A percentile compares a stretch with the other conserved stretches of the same genome.
Conservation (phyloP, 2,113 vertebrate genomes). For the Microcebus ravelobensis region DNA sequence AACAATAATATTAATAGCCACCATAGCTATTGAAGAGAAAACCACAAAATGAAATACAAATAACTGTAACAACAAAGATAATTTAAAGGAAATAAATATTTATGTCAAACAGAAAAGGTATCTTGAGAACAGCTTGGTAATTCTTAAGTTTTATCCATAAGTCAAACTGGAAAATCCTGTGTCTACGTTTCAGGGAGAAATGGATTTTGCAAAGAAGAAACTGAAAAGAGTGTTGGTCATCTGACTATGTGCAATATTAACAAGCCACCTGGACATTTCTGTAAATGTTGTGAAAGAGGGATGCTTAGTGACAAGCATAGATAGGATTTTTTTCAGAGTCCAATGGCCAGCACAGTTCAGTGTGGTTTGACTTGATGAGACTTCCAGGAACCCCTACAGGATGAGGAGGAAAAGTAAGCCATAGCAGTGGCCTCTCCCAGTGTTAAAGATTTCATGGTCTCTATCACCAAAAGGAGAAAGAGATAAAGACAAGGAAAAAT, state of each 20-base stretch:
- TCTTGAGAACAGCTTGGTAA: constrained; percentile 11
- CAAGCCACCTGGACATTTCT: not conserved
- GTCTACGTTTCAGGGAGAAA: constrained; percentile 6
- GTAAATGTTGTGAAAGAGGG: not conserved
- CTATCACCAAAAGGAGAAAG: not conserved
- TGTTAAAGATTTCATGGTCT: not conserved
- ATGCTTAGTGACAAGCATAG: not conserved
- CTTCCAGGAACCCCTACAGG: not conserved
- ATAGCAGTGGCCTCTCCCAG: not conserved
- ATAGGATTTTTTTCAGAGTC: not conserved
- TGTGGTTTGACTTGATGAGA: not conserved
- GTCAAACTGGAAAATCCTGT: not conserved
- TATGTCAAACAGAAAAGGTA: not conserved
- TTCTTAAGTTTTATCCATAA: not conserved
- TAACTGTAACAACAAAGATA: not conserved
- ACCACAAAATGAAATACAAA: constrained; percentile 10
- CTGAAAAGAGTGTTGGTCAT: not conserved
- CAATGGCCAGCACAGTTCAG: not conserved
- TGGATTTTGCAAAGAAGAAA: not conserved
- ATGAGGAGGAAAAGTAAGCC: not conserved
- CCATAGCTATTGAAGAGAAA: not conserved
- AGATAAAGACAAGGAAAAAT: not conserved
- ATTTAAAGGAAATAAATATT: not conserved
- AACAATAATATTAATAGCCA: not conserved
- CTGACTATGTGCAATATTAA: not conserved